Evolutionary conservation across 2,888 invertebrate genomes (phyloP).

Genomic region (Synanthedon tipuliformis): DNA sequence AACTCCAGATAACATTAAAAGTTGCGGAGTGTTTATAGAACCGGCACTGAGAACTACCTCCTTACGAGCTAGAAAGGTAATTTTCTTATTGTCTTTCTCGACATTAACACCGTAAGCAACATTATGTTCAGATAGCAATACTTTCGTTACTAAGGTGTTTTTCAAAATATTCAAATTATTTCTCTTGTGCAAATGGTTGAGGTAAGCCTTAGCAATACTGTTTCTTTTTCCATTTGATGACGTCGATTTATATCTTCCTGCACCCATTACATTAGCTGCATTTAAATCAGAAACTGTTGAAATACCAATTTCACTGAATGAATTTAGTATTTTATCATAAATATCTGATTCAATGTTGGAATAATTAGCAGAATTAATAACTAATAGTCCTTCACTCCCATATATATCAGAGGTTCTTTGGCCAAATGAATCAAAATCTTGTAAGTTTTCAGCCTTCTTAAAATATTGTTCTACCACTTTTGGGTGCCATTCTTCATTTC

Average conservation of each 20-base stretch:
- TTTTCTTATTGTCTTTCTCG: constrained; percentile 20
- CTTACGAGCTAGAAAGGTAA: constrained; percentile 24
- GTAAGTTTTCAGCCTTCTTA: constrained; percentile 61
- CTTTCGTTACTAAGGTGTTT: constrained; percentile 52
- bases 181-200: constrained; percentile 26
- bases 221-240: constrained; percentile 53
- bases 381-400: constrained; percentile 51
- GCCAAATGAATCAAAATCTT: constrained; percentile 20
- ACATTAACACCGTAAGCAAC: constrained; percentile 45
- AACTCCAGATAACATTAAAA: constrained; percentile 59
- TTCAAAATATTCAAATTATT: constrained; percentile 47
- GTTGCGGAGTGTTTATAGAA: constrained; percentile 41
- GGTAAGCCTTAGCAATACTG: constrained; percentile 59
- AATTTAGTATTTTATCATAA: constrained; percentile 26
- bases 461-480: constrained; percentile 56
- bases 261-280: constrained; percentile 47
- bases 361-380: constrained; percentile 46
- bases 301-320: constrained; percentile 56
- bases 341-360: constrained; percentile 31
- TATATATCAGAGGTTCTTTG: constrained; percentile 24
- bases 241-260: constrained; percentile 52
- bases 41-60: constrained; percentile 48
- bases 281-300: constrained; percentile 43
- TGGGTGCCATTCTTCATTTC: constrained; percentile 69
- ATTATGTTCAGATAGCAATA: constrained; percentile 56